These are phyloP conservation scores for Zeugodacus cucurbitae DNA, from an alignment of 1,140 invertebrate genomes.

Conservation along the genomic window DNA sequence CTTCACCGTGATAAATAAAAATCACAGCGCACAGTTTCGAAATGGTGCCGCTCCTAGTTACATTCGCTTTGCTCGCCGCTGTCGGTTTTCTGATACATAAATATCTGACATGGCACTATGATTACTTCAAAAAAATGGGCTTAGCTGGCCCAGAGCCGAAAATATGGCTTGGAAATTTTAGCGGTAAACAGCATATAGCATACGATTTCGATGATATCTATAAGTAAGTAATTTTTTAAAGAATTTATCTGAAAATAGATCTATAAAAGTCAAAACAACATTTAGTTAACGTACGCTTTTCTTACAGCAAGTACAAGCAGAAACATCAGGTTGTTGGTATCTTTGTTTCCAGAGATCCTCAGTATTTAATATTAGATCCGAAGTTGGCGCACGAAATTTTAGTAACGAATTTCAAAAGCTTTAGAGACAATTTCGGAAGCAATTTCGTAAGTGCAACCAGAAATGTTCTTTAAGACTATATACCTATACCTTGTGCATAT, in stretches of 20 bases:
- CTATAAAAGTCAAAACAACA: too few species aligned
- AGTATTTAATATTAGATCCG: conserved; percentile 68
- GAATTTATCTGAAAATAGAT: not conserved
- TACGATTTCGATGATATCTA: conserved; percentile 56
- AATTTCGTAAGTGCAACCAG: conserved; percentile 14
- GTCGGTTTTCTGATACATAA: not conserved
- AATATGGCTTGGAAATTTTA: conserved; percentile 65
- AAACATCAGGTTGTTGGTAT: conserved; percentile 63
- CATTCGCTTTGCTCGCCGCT: not conserved
- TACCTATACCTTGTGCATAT: not conserved
- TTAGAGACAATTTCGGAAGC: conserved; percentile 56
- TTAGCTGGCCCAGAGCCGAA: conserved; percentile 59
- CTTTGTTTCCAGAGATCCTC: conserved; percentile 66
- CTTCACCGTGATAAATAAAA: not conserved
- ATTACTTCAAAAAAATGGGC: conserved; percentile 59
- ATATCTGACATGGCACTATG: conserved; percentile 65
- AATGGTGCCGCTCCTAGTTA: not conserved
- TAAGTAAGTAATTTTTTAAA: conserved; percentile 47
- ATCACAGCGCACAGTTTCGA: not conserved
- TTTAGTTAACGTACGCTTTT: too few species aligned
- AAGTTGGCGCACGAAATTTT: conserved; percentile 68
- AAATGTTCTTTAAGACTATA: not conserved
- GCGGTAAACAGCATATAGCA: conserved; percentile 62
- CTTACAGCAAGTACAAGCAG: conserved; percentile 54
- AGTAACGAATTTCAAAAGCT: conserved; percentile 67